Conservation (phyloP, 2,888 invertebrate species). For the Volucella inflata region DNA sequence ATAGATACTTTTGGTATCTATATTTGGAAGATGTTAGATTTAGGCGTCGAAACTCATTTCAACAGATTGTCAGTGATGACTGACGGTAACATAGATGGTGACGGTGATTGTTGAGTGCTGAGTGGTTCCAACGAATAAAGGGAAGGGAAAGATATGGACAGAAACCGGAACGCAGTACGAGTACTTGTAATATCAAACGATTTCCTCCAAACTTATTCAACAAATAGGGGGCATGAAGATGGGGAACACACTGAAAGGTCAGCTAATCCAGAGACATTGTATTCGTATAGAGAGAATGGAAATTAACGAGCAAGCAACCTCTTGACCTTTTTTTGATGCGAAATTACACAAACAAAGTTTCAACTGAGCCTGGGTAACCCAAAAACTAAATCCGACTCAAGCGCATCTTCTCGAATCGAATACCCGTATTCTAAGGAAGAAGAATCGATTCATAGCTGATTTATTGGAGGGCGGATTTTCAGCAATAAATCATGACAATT, state of each 20-base stretch:
- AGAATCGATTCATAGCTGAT: slow-evolving; percentile 66
- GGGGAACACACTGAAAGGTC: slow-evolving; percentile 30
- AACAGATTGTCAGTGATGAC: slow-evolving; percentile 7
- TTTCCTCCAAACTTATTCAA: slow-evolving; percentile 12
- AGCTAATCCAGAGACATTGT: slow-evolving; percentile 18
- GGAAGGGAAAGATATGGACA: slow-evolving; percentile 4
- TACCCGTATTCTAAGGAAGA: background rate
- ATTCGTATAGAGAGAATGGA: background rate
- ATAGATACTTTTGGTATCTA: slow-evolving; percentile 44
- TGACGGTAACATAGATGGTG: no score
- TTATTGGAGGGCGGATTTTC: slow-evolving; percentile 63
- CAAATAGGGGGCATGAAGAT: slow-evolving; percentile 7
- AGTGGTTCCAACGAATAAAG: background rate
- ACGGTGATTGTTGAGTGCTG: background rate
- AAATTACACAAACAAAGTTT: slow-evolving; percentile 29
- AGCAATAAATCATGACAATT: slow-evolving; percentile 54
- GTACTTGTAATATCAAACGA: background rate
- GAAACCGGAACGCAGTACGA: slow-evolving; percentile 6
- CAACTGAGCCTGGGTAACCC: background rate
- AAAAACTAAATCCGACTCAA: slow-evolving; percentile 43
- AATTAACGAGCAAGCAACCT: slow-evolving; percentile 25
- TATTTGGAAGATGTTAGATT: slow-evolving; percentile 38
- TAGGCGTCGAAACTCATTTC: slow-evolving; percentile 62
- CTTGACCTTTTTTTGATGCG: slow-evolving; percentile 24
- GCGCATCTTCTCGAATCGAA: slow-evolving; percentile 26